Percentiles rank a stretch among this genome's conserved stretches.
phyloP scores from a whole-genome alignment of 30 jellyfish, hydroid and myxozoan species.

The Mastigias papua region DNA sequence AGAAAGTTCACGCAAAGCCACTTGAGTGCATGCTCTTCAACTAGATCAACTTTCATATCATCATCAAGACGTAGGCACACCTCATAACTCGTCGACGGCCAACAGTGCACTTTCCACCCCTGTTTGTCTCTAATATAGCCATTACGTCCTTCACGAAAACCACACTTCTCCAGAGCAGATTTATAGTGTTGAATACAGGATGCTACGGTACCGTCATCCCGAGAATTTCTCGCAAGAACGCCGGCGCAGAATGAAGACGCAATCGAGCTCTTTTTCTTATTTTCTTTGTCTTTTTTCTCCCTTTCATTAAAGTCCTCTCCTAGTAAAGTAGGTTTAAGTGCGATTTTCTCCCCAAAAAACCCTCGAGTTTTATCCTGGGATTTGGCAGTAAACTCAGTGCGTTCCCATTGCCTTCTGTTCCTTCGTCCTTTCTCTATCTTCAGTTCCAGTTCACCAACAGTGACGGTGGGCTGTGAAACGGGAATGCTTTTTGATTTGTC shows the following conservation, averaged over 20 bases:
- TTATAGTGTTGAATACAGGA: slow-evolving; percentile 4
- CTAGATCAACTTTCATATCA: slow-evolving; percentile 16
- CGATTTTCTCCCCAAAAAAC: too few relatives aligned
- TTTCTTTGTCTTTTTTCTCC: slow-evolving; percentile 1
- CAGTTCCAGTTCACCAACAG: slow-evolving; percentile 51
- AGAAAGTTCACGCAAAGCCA: slow-evolving; percentile 85
- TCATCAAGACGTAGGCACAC: slow-evolving; percentile 62
- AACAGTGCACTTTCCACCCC: slow-evolving; percentile 73
- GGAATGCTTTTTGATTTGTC: slow-evolving; percentile 74
- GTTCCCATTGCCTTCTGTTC: slow-evolving; percentile 64
- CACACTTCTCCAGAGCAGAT: slow-evolving; percentile 61
- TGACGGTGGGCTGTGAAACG: slow-evolving; percentile 63
- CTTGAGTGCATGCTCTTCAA: slow-evolving; percentile 77
- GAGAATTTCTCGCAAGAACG: slow-evolving; percentile 37
- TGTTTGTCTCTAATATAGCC: slow-evolving; percentile 32
- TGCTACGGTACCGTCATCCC: slow-evolving; percentile 10
- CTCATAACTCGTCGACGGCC: slow-evolving; percentile 86
- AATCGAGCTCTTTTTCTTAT: slow-evolving; percentile 36
- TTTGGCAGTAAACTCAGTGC: slow-evolving; percentile 76
- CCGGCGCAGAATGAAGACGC: slow-evolving; percentile 72
- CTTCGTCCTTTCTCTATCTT: slow-evolving; percentile 75
- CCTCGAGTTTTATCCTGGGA: slow-evolving; percentile 6
- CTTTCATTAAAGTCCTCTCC: not conserved
- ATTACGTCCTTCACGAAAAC: slow-evolving; percentile 36
- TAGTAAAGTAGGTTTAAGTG: not conserved